These are phyloP conservation scores for Spondyliosoma cantharus DNA, from an alignment of 2,797 vertebrate species.

Conservation along the genomic window DNA sequence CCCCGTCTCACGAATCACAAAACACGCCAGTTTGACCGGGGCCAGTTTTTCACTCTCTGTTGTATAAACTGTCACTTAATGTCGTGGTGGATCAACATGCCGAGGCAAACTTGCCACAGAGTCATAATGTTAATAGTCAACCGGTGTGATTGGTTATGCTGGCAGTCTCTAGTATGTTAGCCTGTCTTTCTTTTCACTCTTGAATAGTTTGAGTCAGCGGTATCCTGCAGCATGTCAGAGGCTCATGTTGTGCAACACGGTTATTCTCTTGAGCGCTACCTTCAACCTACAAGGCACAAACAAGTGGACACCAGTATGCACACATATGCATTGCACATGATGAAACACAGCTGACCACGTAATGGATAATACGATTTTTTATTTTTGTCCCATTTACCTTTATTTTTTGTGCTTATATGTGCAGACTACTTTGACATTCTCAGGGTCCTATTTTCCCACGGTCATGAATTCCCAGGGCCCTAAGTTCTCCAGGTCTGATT, in stretches of 20 bases:
- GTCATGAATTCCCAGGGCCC: no score
- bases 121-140: conserved; percentile 28
- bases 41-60: conserved; percentile 11
- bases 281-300: neutral
- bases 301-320: neutral
- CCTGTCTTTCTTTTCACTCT: neutral
- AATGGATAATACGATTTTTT: neutral
- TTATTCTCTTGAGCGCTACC: neutral
- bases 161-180: conserved; percentile 22
- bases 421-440: neutral
- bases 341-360: neutral
- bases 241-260: neutral
- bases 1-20: conserved; percentile 31
- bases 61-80: conserved; percentile 35
- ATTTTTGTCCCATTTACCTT: neutral
- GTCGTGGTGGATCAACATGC: conserved; percentile 22
- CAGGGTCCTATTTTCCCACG: no score
- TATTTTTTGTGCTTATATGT: neutral
- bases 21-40: conserved; percentile 30
- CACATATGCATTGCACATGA: neutral
- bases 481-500: no score
- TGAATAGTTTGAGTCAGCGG: conserved; percentile 16
- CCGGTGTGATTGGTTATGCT: conserved; percentile 13
- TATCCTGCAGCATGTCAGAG: conserved; percentile 2
- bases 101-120: neutral